phyloP scores from a whole-genome alignment of 2,888 invertebrate genomes.

The Chrysodeixis includens region DNA sequence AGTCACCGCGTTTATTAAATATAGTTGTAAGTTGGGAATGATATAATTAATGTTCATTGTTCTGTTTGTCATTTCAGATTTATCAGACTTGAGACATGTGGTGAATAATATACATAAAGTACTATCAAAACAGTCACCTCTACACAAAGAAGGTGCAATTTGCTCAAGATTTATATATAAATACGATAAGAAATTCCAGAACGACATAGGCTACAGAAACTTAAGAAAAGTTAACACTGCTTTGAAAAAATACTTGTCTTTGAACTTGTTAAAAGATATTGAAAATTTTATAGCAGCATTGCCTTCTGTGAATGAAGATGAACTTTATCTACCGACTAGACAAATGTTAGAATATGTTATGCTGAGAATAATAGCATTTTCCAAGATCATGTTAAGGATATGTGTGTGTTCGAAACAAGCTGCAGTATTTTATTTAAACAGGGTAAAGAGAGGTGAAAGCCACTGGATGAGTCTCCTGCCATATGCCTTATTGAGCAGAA shows the following conservation, averaged over 20 bases:
- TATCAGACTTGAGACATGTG: constrained; percentile 65
- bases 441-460: constrained; percentile 87
- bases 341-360: constrained; percentile 90
- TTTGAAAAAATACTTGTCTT: constrained; percentile 83
- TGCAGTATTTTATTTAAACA: constrained; percentile 84
- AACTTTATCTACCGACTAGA: constrained; percentile 84
- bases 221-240: constrained; percentile 88
- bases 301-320: constrained; percentile 70
- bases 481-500: constrained; percentile 86
- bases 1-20: no score
- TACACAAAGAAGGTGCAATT: constrained; percentile 88
- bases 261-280: constrained; percentile 83
- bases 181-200: constrained; percentile 89
- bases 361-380: constrained; percentile 87
- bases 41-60: not conserved
- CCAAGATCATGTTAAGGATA: constrained; percentile 87
- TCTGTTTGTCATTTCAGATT: constrained; percentile 69
- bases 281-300: constrained; percentile 73
- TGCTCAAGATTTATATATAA: constrained; percentile 89
- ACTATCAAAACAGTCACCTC: constrained; percentile 81
- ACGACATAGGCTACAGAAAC: constrained; percentile 88
- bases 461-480: constrained; percentile 89
- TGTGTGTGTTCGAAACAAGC: constrained; percentile 83
- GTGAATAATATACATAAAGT: constrained; percentile 71
- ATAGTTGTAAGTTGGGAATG: no score